Evolutionary conservation across 2,888 invertebrate species (phyloP).

Genomic region (Pristionchus exspectatus): DNA sequence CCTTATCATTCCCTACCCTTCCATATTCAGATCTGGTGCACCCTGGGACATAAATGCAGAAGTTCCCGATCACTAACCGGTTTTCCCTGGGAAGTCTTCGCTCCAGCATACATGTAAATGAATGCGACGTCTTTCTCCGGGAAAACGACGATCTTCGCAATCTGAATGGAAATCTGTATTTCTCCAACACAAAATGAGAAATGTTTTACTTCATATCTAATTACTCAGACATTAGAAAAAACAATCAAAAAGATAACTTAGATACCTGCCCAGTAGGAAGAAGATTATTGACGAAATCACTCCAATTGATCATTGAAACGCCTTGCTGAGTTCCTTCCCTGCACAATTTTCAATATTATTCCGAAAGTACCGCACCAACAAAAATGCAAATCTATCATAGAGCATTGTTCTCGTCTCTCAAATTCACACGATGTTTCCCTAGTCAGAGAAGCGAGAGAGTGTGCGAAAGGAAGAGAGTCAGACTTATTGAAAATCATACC

Average conservation of each 20-base stretch:
- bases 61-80: no score
- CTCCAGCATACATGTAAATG: slow-evolving; percentile 64
- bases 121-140: slow-evolving; percentile 71
- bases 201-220: no score
- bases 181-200: no score
- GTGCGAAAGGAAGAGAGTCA: neutral
- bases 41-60: no score
- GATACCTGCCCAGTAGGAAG: slow-evolving; percentile 91
- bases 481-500: neutral
- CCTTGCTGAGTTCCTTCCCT: slow-evolving; percentile 44
- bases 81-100: slow-evolving; percentile 68
- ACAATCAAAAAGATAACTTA: neutral
- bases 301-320: slow-evolving; percentile 87
- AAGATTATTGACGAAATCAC: slow-evolving; percentile 96
- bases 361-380: neutral
- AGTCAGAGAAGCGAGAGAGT: neutral
- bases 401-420: no score
- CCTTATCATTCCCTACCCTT: no score
- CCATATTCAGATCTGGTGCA: no score
- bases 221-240: neutral
- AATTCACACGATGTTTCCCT: neutral
- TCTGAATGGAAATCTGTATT: slow-evolving; percentile 52
- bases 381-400: neutral
- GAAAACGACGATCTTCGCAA: slow-evolving; percentile 68
- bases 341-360: neutral